Base-by-base conservation (phyloP, 2,888 invertebrate genomes). In the Hirudinaria manillensis region DNA sequence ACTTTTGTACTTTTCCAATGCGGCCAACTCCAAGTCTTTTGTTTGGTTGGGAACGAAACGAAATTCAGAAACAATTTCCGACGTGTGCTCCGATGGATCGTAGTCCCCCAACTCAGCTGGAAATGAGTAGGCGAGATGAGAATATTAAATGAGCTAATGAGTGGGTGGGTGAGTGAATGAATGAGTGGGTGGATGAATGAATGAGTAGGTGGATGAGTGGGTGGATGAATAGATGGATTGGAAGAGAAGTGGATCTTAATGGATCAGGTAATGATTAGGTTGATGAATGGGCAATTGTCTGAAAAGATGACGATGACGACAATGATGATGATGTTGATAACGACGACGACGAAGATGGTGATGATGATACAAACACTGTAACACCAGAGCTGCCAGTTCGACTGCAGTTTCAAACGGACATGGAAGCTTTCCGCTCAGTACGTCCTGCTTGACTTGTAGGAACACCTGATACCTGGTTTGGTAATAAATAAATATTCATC, bases 11-110 rank as follows among this genome's bases (percentile, higher is more conserved):
- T 93, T 92, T 80, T 98, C 95, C 79, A 96, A 86, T 82, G 97
- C 93, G 84, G 91, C 91, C 75, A 94, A 89, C 87, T 99, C 99
- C 90, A 99, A 90, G 83, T 96, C 93, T 87, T 97, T 97, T 0
- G 93, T 92, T 87, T 98, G 98, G 27, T 83, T 93, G 1, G 95
- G 95, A 1, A 95, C 92, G 87, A 99, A 99, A 78, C 93, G 90
- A 86, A 99, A 99, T 87, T 99, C 97, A 0, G 98, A 99, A 1
- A 99, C 93, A 74, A 94, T 93, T 21, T 93, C 93, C n/a, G 96
- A 93, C 10, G 93, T 93, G 85, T 99, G 99, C 75, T 91, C 89
- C 67, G 89, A 88, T 79, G 92, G 90, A 86, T 98, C 97, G 87
- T 91, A 98, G 86, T 99, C 99, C 55, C 99, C 99, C 75, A 98